These are phyloP conservation scores for Prunella himalayana DNA, from an alignment of 2,113 vertebrate species.

Conservation along the genomic window DNA sequence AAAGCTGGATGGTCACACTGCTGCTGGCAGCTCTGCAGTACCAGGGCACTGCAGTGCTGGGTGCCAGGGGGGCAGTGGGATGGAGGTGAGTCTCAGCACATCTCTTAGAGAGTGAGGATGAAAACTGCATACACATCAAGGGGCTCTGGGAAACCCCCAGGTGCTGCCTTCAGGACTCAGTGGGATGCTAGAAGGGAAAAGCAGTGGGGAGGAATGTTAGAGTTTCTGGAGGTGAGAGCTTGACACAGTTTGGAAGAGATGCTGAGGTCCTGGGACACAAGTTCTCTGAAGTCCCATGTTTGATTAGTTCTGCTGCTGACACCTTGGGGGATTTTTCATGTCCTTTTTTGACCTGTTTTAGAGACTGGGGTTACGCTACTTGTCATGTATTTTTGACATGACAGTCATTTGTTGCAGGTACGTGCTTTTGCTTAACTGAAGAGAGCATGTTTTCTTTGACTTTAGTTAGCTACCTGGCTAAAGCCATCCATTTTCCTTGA, in stretches of 20 bases:
- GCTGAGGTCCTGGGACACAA: background rate
- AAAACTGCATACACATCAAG: background rate
- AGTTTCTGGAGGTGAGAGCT: background rate
- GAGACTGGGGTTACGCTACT: background rate
- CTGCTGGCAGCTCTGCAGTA: background rate
- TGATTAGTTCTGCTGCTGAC: background rate
- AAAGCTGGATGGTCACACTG: accelerated
- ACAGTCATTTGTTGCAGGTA: background rate
- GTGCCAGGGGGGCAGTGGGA: background rate
- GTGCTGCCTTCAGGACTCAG: background rate
- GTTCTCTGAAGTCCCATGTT: background rate
- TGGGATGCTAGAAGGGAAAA: background rate
- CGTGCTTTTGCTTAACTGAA: background rate
- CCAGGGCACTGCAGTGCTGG: accelerated
- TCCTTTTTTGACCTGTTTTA: background rate
- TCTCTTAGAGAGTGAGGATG: background rate
- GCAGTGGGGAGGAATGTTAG: background rate
- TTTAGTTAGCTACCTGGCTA: background rate
- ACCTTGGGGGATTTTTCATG: background rate
- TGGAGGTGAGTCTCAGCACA: background rate
- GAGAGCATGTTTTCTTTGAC: background rate
- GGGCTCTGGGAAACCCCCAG: background rate
- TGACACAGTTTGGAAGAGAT: background rate
- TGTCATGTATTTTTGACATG: background rate
- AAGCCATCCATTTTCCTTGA: background rate